Evolutionary conservation across 2,888 invertebrate genomes (phyloP), one percentile per base, ranked within the genome.

Genomic region (Caenorhabditis wallacei): DNA sequence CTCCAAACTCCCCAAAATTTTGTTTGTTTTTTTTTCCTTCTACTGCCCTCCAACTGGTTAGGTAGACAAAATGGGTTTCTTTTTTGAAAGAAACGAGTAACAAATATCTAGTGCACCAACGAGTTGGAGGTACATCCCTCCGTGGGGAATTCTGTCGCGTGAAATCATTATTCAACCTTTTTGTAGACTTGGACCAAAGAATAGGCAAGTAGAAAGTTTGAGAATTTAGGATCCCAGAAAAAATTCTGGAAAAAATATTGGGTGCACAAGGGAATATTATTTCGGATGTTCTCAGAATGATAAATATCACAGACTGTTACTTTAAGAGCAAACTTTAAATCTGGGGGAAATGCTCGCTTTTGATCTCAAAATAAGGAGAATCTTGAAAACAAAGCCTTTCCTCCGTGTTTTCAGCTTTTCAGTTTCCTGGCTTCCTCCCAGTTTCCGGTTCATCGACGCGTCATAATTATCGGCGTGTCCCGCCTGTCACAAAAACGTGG

Each of bases 111-210:
- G 63, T 63, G 72, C 53, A 64, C 37, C 56, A 61, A 53, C 51
- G 51, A 30, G 61, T 40, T 54, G 64, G 64, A 74, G 64, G 64
- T 64, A 46, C 35, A 18, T 18, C 8, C 4, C 46, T 56, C 75
- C 75, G 18, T 46, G 13, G 68, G 66, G 75, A 59, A 57, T 59
- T 68, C 35, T 16, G 18, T 74, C 30, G 57, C 68, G 75, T 68
- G 68, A 76, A 76, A 76, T 76, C 75, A 76, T 76, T 68, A 24
- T 76, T 76, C 66, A 76, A 76, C 75, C 75, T 75, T 75, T 54
- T 40, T 48, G 46, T 30, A 46, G 57, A 75, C 48, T 72, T n/a
- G 48, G 66, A 66, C 74, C 66, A 66, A 75, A 75, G 74, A 61
- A 51, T 61, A 48, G 20, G 11, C 24, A n/a, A 40, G 13, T 53